A percentile compares a stretch with the other conserved stretches of the same genome.
phyloP scores from a whole-genome alignment of 2,888 invertebrate species.

The Rhimphoctona megacephalus region DNA sequence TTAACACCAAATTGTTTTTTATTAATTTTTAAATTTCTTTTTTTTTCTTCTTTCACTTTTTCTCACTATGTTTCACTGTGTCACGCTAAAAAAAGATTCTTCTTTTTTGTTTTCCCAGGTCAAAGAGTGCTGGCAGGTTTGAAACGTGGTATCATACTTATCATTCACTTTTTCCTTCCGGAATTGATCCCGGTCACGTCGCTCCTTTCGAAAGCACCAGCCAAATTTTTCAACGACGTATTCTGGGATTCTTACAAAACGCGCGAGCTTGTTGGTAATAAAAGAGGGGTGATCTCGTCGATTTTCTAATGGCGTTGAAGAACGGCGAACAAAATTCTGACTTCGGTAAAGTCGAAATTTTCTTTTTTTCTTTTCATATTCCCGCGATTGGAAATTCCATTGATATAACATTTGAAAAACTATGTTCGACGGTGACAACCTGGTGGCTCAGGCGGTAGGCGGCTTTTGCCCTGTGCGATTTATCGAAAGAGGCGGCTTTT shows the following conservation, averaged over 20 bases:
- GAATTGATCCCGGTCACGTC: constrained; percentile 70
- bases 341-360: constrained; percentile 70
- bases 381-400: not conserved
- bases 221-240: constrained; percentile 74
- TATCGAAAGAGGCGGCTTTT: constrained; percentile 77
- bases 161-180: constrained; percentile 76
- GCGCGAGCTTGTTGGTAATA: constrained; percentile 72
- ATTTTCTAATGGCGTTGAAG: constrained; percentile 74
- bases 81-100: too few relatives aligned
- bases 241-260: constrained; percentile 76
- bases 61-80: too few relatives aligned
- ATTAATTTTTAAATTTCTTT: not conserved
- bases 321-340: constrained; percentile 75
- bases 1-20: not conserved
- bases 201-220: constrained; percentile 71
- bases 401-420: constrained; percentile 3
- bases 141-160: constrained; percentile 73
- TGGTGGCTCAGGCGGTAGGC: constrained; percentile 77
- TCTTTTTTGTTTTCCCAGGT: constrained; percentile 67
- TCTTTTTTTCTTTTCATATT: not conserved
- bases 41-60: not conserved
- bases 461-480: constrained; percentile 75
- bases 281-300: constrained; percentile 77
- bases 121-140: constrained; percentile 72
- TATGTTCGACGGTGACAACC: constrained; percentile 78